Base-by-base conservation (phyloP, 2,797 vertebrate species). In the Lepidocolaptes lacrymiger region DNA sequence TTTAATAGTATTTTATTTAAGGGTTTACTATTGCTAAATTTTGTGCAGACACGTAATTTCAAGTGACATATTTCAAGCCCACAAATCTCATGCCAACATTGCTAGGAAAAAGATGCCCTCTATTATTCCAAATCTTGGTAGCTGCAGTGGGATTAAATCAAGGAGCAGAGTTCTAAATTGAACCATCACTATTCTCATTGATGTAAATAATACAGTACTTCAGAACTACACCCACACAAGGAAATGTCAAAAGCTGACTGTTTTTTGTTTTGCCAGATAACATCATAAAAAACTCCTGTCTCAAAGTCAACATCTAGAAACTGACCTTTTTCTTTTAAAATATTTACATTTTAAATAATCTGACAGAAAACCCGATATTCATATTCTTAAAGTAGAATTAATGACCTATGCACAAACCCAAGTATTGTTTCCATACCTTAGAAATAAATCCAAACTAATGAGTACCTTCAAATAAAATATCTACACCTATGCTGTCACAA, bases 391-490 rank as follows among this genome's bases (percentile, higher is more conserved):
- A 88, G 74, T 32, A 77, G 46, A 94, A 89, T 34, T 94, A 85
- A 94, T 64, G 34, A 69, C n/a, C 24, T 84, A 19, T 55, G 44
- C 51, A 91, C 34, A 91, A 90, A 76, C 9, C 22, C 15, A 72
- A 76, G 34, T n/a, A 80, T 48, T 91, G 39, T 69, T 95, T 91
- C 75, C 28, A 91, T 68, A 81, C 39, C 61, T 39, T 54, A 89
- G 63, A 86, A 91, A 93, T 87, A 88, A 85, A 87, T 82, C 43
- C 54, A 81, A 93, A 71, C 74, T 63, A 37, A 77, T 55, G 27
- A 95, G 49, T 59, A 69, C 15, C 67, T 91, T 84, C 76, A 91
- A 95, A 83, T 84, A 87, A 94, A 94, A 95, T 66, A 91, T 52
- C 52, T 7, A 2, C 72, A 88, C 41, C 56, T 80, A 32, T 48